Percentiles rank a stretch among this genome's conserved stretches.
Evolutionary conservation across 2,113 vertebrate species (phyloP).

Genomic region (Hypocryptadius cinnamomeus): DNA sequence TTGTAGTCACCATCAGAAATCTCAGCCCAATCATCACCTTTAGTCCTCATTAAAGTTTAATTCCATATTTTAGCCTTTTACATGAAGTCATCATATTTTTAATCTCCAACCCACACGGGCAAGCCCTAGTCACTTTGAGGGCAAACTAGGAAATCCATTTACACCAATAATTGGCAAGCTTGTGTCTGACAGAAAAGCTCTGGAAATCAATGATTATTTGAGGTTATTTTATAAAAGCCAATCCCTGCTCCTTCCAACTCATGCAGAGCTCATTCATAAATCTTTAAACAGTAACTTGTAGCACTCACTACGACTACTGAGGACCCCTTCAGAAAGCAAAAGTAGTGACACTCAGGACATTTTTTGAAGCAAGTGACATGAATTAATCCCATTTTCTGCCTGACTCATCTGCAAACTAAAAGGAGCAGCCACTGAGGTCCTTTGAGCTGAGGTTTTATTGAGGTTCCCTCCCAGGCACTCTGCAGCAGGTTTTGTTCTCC

Average conservation of each 20-base stretch:
- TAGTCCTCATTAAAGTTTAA: not conserved
- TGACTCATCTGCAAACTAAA: not conserved
- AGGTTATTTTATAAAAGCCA: not conserved
- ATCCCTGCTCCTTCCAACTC: not conserved
- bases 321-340: not conserved
- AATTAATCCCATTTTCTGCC: not conserved
- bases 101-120: not conserved
- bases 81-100: not conserved
- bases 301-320: not conserved
- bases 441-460: not conserved
- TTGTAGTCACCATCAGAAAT: not conserved
- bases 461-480: not conserved
- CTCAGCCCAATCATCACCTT: not conserved
- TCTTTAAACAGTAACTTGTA: not conserved
- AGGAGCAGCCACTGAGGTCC: not conserved
- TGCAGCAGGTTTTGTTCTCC: not conserved
- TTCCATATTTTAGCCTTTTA: not conserved
- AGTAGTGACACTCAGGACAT: rapidly evolving
- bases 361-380: not conserved
- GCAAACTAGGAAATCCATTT: not conserved
- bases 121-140: not conserved
- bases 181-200: not conserved
- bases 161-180: not conserved
- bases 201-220: not conserved
- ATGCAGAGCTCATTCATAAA: not conserved